Percentiles rank a stretch among this genome's conserved stretches.
Conservation (phyloP, 2,888 invertebrate genomes). For the Campoletis raptor region DNA sequence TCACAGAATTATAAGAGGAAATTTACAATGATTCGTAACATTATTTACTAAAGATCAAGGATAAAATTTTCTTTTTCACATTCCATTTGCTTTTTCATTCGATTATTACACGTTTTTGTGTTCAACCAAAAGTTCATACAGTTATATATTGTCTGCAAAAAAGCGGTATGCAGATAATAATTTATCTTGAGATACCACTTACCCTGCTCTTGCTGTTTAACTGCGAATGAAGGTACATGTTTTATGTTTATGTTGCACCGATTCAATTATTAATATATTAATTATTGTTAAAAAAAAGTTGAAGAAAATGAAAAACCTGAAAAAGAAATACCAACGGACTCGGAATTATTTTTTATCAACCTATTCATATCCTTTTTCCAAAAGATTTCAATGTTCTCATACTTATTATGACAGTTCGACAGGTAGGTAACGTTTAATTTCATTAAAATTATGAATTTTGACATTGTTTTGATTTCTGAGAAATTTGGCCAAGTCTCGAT, state of each 20-base stretch:
- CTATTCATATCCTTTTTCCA: not conserved
- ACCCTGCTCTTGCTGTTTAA: conserved; percentile 34
- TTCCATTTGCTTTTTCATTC: not conserved
- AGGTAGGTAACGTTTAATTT: not conserved
- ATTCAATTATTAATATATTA: conserved; percentile 82
- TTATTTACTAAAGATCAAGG: not conserved
- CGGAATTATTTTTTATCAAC: not conserved
- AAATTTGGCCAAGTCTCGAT: no score
- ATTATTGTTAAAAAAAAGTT: conserved; percentile 77
- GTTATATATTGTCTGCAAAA: not conserved
- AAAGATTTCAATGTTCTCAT: not conserved
- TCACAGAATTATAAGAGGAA: not conserved
- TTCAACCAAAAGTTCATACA: not conserved
- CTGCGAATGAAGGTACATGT: conserved; percentile 64
- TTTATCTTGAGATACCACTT: conserved; percentile 22
- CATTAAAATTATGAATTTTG: not conserved
- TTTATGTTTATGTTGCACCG: conserved; percentile 80
- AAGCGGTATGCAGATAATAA: conserved; percentile 25
- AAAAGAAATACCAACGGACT: conserved; percentile 1
- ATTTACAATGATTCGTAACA: not conserved
- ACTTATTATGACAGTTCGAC: no score
- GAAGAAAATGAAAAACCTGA: conserved; percentile 13
- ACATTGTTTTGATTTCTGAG: not conserved
- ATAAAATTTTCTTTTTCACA: not conserved
- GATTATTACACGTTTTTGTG: not conserved